These are phyloP conservation scores for Lagenorhynchus albirostris DNA, from an alignment of 2,113 vertebrate species.

Conservation along the genomic window DNA sequence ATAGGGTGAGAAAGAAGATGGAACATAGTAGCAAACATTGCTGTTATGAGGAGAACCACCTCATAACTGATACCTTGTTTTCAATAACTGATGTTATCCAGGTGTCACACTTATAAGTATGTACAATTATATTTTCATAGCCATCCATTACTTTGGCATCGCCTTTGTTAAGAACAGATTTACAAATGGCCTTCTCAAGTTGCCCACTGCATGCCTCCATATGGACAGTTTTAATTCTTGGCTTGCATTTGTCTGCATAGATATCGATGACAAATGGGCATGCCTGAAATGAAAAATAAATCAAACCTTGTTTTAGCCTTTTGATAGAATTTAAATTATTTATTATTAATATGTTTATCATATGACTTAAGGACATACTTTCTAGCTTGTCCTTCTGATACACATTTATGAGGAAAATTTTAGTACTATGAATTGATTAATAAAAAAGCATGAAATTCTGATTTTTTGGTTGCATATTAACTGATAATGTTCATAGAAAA, in stretches of 20 bases:
- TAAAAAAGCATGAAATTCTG: not conserved
- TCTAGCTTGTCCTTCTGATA: not conserved
- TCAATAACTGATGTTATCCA: conserved; percentile 91
- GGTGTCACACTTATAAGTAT: conserved; percentile 84
- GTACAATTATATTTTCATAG: conserved; percentile 84
- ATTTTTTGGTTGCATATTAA: not conserved
- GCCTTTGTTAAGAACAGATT: conserved; percentile 83
- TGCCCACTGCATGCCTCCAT: conserved; percentile 85
- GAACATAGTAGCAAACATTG: not conserved
- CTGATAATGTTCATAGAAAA: not conserved
- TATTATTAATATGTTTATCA: not conserved
- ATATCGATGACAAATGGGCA: conserved; percentile 91
- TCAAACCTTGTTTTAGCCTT: not conserved
- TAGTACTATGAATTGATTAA: not conserved
- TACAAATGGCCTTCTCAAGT: conserved; percentile 89
- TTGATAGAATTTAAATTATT: not conserved
- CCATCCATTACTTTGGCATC: conserved; percentile 85
- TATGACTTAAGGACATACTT: not conserved
- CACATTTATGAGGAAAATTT: not conserved
- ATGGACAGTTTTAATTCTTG: conserved; percentile 83
- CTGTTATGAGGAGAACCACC: not conserved
- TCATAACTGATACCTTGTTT: conserved; percentile 88
- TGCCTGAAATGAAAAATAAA: conserved; percentile 81
- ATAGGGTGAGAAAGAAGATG: conserved; percentile 1
- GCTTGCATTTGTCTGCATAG: conserved; percentile 86